Percentiles rank a stretch among this genome's conserved stretches.
Conservation (phyloP, 2,888 invertebrate species). For the Parascotia fuliginaria region DNA sequence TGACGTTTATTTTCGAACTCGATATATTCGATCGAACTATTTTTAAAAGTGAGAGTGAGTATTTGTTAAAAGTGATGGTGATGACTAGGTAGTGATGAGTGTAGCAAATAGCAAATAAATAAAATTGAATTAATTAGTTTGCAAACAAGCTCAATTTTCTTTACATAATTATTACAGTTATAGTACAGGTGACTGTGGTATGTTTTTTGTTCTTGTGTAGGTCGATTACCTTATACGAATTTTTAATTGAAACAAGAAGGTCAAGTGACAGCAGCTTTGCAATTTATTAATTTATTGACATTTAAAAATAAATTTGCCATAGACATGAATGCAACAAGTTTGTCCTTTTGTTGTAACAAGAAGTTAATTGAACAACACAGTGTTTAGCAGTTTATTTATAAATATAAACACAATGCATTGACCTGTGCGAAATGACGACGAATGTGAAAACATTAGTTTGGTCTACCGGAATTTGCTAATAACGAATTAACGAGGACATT, state of each 20-base stretch:
- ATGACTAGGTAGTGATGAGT: slow-evolving; percentile 20
- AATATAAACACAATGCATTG: slow-evolving; percentile 65
- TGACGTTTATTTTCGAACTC: slow-evolving; percentile 27
- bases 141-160: slow-evolving; percentile 8
- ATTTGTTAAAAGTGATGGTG: slow-evolving; percentile 23
- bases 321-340: no score
- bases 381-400: slow-evolving; percentile 53
- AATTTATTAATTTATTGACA: slow-evolving; percentile 24
- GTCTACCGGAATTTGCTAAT: slow-evolving; percentile 66
- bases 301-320: slow-evolving; percentile 23
- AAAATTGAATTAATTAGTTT: slow-evolving; percentile 2
- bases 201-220: slow-evolving; percentile 2
- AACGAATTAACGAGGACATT: slow-evolving; percentile 53
- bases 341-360: slow-evolving; percentile 15
- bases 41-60: slow-evolving; percentile 49
- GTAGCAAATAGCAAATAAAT: slow-evolving; percentile 7
- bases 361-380: slow-evolving; percentile 29
- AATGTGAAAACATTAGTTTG: slow-evolving; percentile 60
- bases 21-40: slow-evolving; percentile 31
- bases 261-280: slow-evolving; percentile 29
- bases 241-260: slow-evolving; percentile 24
- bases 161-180: no score
- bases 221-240: slow-evolving; percentile 9
- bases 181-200: no score
- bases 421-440: slow-evolving; percentile 58